Conservation (phyloP, 2,797 vertebrate genomes). For the Molossus molossus region DNA sequence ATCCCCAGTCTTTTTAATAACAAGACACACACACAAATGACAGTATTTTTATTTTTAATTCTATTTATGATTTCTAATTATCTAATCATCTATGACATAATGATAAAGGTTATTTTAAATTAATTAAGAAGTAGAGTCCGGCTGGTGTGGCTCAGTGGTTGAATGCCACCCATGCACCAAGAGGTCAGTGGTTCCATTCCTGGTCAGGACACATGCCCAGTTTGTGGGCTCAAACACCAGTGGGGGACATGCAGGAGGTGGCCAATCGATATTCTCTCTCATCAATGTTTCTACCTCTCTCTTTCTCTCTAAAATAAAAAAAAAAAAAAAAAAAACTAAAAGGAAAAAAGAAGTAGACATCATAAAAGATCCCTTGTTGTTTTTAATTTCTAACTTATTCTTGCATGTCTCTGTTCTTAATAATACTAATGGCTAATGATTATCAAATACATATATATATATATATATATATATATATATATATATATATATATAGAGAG, state of each 20-base stretch:
- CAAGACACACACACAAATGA: not conserved
- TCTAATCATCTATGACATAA: not conserved
- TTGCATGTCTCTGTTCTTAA: not conserved
- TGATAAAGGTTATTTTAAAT: not conserved
- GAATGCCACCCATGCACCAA: too few relatives aligned
- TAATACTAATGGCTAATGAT: not conserved
- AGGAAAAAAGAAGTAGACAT: not conserved
- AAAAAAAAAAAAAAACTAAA: too few relatives aligned
- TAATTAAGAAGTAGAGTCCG: not conserved
- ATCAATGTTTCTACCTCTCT: too few relatives aligned
- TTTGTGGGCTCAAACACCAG: too few relatives aligned
- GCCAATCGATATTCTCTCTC: too few relatives aligned
- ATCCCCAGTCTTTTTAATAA: not conserved
- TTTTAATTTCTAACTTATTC: not conserved
- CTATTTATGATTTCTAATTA: constrained; percentile 26
- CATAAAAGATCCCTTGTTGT: not conserved
- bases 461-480: not conserved
- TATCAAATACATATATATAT: not conserved
- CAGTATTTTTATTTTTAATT: constrained; percentile 57
- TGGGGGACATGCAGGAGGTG: too few relatives aligned
- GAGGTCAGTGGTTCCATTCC: too few relatives aligned
- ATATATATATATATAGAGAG: too few relatives aligned
- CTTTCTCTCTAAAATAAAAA: too few relatives aligned
- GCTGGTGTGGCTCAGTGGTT: too few relatives aligned
- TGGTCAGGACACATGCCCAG: too few relatives aligned